Evolutionary conservation across 2,113 vertebrate genomes (phyloP).

Genomic region (Caloenas nicobarica): DNA sequence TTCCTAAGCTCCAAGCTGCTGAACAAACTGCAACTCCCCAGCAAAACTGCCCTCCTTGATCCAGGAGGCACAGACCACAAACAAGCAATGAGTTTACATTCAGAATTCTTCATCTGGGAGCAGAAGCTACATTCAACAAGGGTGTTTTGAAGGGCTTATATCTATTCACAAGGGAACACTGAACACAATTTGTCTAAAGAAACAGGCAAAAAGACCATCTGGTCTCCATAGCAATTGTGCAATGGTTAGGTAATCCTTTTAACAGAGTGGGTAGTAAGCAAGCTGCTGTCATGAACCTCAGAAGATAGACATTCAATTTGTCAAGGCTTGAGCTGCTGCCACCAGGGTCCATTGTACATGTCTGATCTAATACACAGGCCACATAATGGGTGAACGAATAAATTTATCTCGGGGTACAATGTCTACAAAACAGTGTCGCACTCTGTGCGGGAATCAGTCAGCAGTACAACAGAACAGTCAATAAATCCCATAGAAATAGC

Average conservation of each 20-base stretch:
- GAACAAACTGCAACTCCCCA: neutral
- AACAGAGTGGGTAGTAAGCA: slow-evolving; percentile 27
- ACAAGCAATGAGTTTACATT: slow-evolving; percentile 33
- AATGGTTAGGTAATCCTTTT: slow-evolving; percentile 52
- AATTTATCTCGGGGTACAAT: neutral
- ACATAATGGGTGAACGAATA: slow-evolving; percentile 38
- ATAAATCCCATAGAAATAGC: slow-evolving; percentile 43
- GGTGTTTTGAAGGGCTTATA: slow-evolving; percentile 14
- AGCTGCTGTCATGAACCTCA: slow-evolving; percentile 28
- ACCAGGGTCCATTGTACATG: neutral
- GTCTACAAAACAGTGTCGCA: slow-evolving; percentile 5
- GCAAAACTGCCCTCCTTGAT: neutral
- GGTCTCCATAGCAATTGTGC: slow-evolving; percentile 50
- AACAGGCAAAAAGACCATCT: slow-evolving; percentile 64
- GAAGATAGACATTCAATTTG: neutral
- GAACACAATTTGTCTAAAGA: slow-evolving; percentile 38
- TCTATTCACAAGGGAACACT: slow-evolving; percentile 34
- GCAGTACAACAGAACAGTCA: neutral
- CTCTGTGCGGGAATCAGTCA: slow-evolving; percentile 5
- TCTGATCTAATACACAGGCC: neutral
- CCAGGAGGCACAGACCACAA: neutral
- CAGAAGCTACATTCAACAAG: slow-evolving; percentile 36
- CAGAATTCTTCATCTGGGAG: slow-evolving; percentile 21
- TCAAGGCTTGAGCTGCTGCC: neutral
- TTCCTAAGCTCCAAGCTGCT: neutral